Evolutionary conservation across 37 sponge, comb jelly and placozoan genomes (phyloP).

Genomic region (Halichondria panicea): DNA sequence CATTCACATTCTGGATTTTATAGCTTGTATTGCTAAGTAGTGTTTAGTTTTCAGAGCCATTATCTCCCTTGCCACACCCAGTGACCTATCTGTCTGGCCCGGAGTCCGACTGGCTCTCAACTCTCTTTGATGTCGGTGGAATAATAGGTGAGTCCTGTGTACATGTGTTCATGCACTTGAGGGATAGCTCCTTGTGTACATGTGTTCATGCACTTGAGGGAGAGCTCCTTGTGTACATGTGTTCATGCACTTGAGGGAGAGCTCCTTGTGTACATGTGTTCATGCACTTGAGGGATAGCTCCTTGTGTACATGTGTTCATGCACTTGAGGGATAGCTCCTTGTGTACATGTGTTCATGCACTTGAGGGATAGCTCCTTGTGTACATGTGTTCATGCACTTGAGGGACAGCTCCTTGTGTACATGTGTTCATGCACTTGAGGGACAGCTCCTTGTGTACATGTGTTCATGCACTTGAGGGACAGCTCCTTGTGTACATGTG

Average conservation of each 20-base stretch:
- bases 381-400: no score
- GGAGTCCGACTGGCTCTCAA: constrained; percentile 69
- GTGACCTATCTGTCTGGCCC: constrained; percentile 7
- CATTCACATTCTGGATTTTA: neutral
- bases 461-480: no score
- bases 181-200: neutral
- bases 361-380: no score
- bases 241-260: neutral
- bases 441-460: no score
- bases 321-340: neutral
- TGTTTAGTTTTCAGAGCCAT: neutral
- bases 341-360: no score
- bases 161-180: no score
- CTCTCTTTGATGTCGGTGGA: constrained; percentile 84
- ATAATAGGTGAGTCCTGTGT: constrained; percentile 67
- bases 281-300: neutral
- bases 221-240: constrained; percentile 1
- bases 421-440: no score
- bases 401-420: no score
- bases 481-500: no score
- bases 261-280: neutral
- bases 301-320: neutral
- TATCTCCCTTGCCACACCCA: neutral
- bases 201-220: neutral
- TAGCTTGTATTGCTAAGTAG: neutral